Percentiles rank a stretch among this genome's conserved stretches.
Conservation (phyloP, 2,113 vertebrate species). For the Sakesphorus luctuosus region DNA sequence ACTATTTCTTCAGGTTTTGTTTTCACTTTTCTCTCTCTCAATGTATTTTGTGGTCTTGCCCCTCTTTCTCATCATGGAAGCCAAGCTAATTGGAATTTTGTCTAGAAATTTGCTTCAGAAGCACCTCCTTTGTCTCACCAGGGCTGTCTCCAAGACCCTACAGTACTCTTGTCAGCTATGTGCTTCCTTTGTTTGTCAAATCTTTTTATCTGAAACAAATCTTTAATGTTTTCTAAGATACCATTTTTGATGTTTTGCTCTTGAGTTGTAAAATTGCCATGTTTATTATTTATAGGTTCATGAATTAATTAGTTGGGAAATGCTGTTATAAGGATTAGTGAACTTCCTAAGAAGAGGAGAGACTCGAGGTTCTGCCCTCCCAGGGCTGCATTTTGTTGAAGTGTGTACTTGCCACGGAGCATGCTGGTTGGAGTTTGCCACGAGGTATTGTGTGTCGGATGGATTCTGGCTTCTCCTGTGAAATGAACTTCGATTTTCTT, state of each 20-base stretch:
- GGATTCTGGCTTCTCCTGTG: not conserved
- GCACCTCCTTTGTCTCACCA: not conserved
- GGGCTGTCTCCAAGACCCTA: not conserved
- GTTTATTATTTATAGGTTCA: conserved; percentile 67
- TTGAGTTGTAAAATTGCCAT: conserved; percentile 27
- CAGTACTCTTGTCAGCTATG: not conserved
- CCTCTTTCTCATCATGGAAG: not conserved
- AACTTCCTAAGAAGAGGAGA: not conserved
- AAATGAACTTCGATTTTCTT: not conserved
- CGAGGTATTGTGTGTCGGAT: not conserved
- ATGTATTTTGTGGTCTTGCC: not conserved
- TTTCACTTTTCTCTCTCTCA: not conserved
- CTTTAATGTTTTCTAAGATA: conserved; percentile 35
- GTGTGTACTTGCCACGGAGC: not conserved
- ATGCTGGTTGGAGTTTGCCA: not conserved
- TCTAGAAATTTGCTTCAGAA: not conserved
- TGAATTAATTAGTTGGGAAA: conserved; percentile 64
- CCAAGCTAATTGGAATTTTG: not conserved
- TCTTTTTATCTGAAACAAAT: conserved; percentile 37
- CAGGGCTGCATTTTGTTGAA: not conserved
- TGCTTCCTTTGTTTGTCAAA: conserved; percentile 28
- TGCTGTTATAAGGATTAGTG: conserved; percentile 12
- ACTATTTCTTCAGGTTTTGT: not conserved
- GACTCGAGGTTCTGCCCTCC: not conserved
- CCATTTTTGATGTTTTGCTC: conserved; percentile 43